These are phyloP conservation scores for Plebejus anna DNA, from an alignment of 2,888 invertebrate genomes.

Conservation along the genomic window DNA sequence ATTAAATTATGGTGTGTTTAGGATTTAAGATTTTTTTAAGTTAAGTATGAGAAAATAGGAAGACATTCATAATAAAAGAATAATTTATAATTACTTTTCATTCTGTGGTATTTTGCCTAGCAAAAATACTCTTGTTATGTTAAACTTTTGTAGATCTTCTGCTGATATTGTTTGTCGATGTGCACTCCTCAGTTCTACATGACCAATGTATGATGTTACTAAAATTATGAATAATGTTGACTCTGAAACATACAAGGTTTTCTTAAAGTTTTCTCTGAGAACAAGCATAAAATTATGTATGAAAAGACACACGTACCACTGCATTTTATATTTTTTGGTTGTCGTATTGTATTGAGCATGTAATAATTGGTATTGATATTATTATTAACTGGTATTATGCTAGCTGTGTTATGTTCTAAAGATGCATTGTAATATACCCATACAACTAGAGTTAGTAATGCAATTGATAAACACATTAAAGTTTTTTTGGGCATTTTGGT, in stretches of 20 bases:
- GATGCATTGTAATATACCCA: constrained; percentile 60
- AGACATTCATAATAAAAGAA: not conserved
- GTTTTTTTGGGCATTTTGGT: constrained; percentile 45
- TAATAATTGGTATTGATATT: constrained; percentile 44
- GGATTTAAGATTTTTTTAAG: not conserved
- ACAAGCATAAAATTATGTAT: not conserved
- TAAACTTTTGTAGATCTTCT: constrained; percentile 77
- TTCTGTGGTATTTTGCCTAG: constrained; percentile 79
- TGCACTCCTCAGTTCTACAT: constrained; percentile 84
- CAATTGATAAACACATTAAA: constrained; percentile 40
- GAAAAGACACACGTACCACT: constrained; percentile 44
- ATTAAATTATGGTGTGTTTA: no score
- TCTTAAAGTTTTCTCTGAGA: not conserved
- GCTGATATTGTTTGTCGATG: constrained; percentile 83
- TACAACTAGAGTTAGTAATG: constrained; percentile 45
- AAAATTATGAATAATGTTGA: constrained; percentile 69
- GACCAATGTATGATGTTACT: constrained; percentile 88
- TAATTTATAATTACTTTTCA: constrained; percentile 57
- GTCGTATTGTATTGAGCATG: constrained; percentile 45
- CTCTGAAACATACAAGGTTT: constrained; percentile 46
- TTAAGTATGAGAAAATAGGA: no score
- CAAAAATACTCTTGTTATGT: constrained; percentile 84
- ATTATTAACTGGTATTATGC: constrained; percentile 32
- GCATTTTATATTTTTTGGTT: constrained; percentile 48
- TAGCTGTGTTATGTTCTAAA: constrained; percentile 45